Base-by-base conservation (phyloP, 1,140 invertebrate species). In the Listronotus oregonensis region DNA sequence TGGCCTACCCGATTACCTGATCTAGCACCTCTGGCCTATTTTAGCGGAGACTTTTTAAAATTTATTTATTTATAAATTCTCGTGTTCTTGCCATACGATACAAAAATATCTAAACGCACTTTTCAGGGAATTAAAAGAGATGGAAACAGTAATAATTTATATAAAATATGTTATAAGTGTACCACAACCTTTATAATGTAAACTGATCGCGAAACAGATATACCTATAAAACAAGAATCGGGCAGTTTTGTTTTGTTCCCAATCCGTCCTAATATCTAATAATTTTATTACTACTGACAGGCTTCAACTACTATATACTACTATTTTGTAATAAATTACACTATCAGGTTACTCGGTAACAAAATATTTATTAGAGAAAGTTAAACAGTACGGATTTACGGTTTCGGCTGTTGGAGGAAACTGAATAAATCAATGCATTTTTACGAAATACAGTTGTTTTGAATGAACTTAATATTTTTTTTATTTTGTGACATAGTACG, bases 291-390 rank as follows among this genome's bases (percentile, higher is more conserved):
- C 52, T 55, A 55, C 32, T 40, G 31, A 18, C 52, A 10, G 14
- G 52, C 52, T 39, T 15, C 39, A 40, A 55, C 39, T 55, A 37
- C 11, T 10, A 10, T 21, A 18, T 21, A 50, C 47, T 50, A 50
- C 47, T 37, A 54, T 54, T 54, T 54, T 54, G 34, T 54, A 54
- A 54, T 54, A 54, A 54, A 54, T 54, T 54, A 54, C 17, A 37
- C 17, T 54, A 54, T 54, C 27, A 27, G 34, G 50, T 54, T 54
- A 54, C 50, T 37, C 47, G n/a, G 50, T 37, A 54, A 54, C 50
- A 54, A 37, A 55, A 55, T 55, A 55, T 42, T 42, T 49, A 49
- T 49, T 49, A 49, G 46, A 49, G 46, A 49, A 49, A 49, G 46
- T 27, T 42, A 49, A 49, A 49, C 46, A 49, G 21, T 49, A 49